phyloP scores from a whole-genome alignment of 2,113 vertebrate species.

The Pao palembangensis region DNA sequence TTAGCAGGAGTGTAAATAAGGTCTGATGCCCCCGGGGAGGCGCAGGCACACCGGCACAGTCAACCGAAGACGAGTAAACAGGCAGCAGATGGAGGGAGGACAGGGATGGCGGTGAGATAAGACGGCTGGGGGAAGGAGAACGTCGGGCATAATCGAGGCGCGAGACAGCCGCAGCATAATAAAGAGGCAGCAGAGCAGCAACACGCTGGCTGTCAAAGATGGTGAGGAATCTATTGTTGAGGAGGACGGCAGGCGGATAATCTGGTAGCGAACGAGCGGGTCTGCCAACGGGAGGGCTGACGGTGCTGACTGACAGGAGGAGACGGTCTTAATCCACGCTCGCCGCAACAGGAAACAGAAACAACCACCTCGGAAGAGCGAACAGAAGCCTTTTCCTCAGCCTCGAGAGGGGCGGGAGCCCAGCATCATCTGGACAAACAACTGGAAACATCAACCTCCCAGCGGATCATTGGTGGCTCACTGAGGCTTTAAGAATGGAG shows the following conservation, averaged over 20 bases:
- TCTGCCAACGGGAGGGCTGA: slow-evolving; percentile 34
- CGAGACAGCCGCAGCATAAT: slow-evolving; percentile 20
- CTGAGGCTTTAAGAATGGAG: no score
- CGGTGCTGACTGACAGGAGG: slow-evolving; percentile 58
- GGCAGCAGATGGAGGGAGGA: slow-evolving; percentile 40
- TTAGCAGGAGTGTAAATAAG: slow-evolving; percentile 70
- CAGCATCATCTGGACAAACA: no score
- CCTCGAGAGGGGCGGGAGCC: no score
- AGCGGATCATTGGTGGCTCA: no score
- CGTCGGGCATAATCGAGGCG: slow-evolving; percentile 25
- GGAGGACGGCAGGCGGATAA: slow-evolving; percentile 5
- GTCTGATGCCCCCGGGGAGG: slow-evolving; percentile 34
- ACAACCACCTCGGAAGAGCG: no score
- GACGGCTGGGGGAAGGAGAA: slow-evolving; percentile 15
- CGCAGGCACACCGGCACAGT: slow-evolving; percentile 53
- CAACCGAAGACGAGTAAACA: slow-evolving; percentile 56
- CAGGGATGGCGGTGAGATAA: slow-evolving; percentile 1
- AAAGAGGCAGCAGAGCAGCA: slow-evolving; percentile 10
- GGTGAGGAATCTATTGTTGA: slow-evolving; percentile 36
- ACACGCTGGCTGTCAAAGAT: slow-evolving; percentile 30
- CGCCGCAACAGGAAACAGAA: slow-evolving; percentile 29
- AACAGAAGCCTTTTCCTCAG: no score
- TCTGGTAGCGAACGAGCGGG: slow-evolving; percentile 5
- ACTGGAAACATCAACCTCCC: no score
- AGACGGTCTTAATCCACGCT: slow-evolving; percentile 52